Percentiles rank a stretch among this genome's conserved stretches.
These are phyloP conservation scores for Eledone cirrhosa DNA, from an alignment of 2,888 invertebrate genomes.

Conservation along the genomic window DNA sequence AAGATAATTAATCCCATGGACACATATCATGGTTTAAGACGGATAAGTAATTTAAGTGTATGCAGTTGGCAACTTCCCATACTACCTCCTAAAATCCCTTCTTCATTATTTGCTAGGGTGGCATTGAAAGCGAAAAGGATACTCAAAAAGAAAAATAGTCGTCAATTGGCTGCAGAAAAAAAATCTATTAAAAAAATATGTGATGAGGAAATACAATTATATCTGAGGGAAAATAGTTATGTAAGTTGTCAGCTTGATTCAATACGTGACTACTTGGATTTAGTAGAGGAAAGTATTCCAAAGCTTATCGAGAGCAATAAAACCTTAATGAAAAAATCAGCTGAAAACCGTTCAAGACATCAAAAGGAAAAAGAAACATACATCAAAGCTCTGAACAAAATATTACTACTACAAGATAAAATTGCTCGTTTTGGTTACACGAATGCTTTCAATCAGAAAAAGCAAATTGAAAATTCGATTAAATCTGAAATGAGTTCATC, in stretches of 20 bases:
- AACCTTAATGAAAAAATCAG: conserved; percentile 42
- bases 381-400: conserved; percentile 20
- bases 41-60: conserved; percentile 25
- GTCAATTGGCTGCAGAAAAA: not conserved
- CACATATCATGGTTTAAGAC: no score
- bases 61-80: conserved; percentile 29
- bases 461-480: no score
- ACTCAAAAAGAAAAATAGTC: conserved; percentile 5
- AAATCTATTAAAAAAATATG: conserved; percentile 5
- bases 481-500: not conserved
- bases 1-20: no score
- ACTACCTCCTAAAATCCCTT: not conserved
- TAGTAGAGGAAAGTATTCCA: conserved; percentile 33
- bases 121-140: not conserved
- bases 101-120: not conserved
- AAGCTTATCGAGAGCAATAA: conserved; percentile 47
- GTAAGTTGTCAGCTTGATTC: not conserved
- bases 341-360: conserved; percentile 30
- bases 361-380: conserved; percentile 41
- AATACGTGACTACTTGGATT: not conserved
- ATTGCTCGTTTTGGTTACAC: conserved; percentile 2
- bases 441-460: not conserved
- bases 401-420: not conserved
- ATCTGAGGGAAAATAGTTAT: not conserved
- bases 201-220: not conserved